These are phyloP conservation scores for Condylura cristata DNA, from an alignment of 2,113 vertebrate genomes.

Conservation along the genomic window DNA sequence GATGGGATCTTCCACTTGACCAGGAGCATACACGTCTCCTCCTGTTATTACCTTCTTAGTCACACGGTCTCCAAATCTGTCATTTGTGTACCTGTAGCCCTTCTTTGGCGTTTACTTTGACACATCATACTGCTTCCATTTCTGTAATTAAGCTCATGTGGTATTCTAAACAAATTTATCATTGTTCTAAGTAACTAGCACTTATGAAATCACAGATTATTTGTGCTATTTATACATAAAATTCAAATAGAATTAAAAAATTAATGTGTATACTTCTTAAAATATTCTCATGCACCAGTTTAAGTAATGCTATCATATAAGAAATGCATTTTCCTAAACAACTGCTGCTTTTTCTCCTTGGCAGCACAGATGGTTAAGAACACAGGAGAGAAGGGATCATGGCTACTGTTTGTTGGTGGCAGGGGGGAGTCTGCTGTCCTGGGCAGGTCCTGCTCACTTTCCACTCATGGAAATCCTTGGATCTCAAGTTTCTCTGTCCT, in stretches of 20 bases:
- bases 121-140: not conserved
- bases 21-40: not conserved
- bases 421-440: too few relatives aligned
- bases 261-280: not conserved
- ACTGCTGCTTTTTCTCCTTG: not conserved
- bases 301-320: not conserved
- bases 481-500: not conserved
- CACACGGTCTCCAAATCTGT: not conserved
- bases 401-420: too few relatives aligned
- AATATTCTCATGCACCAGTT: not conserved
- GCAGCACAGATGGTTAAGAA: not conserved
- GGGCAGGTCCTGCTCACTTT: not conserved
- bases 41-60: not conserved
- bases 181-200: not conserved
- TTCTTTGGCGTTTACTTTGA: not conserved
- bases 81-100: not conserved
- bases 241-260: not conserved
- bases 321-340: not conserved
- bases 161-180: not conserved
- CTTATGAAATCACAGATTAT: not conserved
- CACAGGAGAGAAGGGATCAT: not conserved
- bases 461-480: not conserved
- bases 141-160: not conserved
- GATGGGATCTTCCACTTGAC: not conserved
- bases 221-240: not conserved